A percentile compares a stretch with the other conserved stretches of the same genome.
These are phyloP conservation scores for Mythimna albipuncta DNA, from an alignment of 2,888 invertebrate genomes.

Conservation along the genomic window DNA sequence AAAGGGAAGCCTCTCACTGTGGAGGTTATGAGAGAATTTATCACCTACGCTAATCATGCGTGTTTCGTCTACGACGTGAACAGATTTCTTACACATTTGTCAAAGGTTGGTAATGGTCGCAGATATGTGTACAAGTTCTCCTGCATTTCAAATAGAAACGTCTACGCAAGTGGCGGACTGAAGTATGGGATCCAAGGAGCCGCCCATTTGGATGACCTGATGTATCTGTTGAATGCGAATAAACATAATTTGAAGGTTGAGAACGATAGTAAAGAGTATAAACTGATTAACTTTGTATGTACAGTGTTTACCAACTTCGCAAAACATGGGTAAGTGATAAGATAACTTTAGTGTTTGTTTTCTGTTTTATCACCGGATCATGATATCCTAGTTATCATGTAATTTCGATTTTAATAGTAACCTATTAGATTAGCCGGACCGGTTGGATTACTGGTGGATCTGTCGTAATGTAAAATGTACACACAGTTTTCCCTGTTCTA, in stretches of 20 bases:
- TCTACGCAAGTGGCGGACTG: constrained; percentile 66
- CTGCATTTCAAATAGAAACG: constrained; percentile 73
- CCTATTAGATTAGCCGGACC: not conserved
- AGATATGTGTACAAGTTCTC: constrained; percentile 66
- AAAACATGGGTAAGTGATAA: constrained; percentile 77
- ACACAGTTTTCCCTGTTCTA: too few relatives aligned
- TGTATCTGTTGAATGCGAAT: constrained; percentile 77
- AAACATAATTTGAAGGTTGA: constrained; percentile 66
- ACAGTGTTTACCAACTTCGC: constrained; percentile 79
- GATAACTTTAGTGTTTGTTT: constrained; percentile 14
- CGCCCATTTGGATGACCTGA: constrained; percentile 78
- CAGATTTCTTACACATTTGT: constrained; percentile 44
- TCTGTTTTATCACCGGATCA: not conserved
- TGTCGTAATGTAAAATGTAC: too few relatives aligned
- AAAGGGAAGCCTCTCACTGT: constrained; percentile 61
- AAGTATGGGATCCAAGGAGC: constrained; percentile 73
- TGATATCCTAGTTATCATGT: not conserved
- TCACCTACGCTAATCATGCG: constrained; percentile 63
- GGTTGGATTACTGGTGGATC: too few relatives aligned
- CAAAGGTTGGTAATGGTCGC: constrained; percentile 42
- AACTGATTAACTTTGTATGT: constrained; percentile 74
- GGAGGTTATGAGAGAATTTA: constrained; percentile 66
- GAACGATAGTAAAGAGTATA: constrained; percentile 69
- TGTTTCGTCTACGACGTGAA: constrained; percentile 65
- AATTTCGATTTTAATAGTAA: not conserved